Base-by-base conservation (phyloP, 1,140 invertebrate genomes). In the Argopecten irradians region DNA sequence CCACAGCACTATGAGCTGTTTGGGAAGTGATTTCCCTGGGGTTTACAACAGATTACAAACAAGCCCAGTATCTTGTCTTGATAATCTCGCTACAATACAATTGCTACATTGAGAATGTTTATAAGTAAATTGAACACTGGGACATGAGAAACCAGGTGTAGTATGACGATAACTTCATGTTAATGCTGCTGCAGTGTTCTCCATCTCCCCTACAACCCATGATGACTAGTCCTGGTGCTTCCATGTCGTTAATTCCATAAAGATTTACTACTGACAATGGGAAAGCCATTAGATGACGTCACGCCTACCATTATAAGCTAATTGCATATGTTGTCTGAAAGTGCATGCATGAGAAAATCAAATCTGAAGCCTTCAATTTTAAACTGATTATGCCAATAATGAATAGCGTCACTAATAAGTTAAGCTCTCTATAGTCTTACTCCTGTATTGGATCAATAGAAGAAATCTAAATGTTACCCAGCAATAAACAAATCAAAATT, bases 201-300 rank as follows among this genome's bases (percentile, higher is more conserved):
- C 16, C 55, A 28, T 7, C 55, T 71, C 22, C 55, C 28, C 7
- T 28, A 71, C 5, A 28, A 46, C 19, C n/a, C n/a, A n/a, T n/a
- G n/a, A 46, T 19, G 43, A n/a, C 55, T 28, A 55, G 55, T n/a
- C 55, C 16, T 71, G 22, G 55, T 71, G 55, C 55, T 71, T 71
- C 55, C 55, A 71, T n/a, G n/a, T 11, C 0, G 22, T n/a, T 71
- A 71, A 71, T 71, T n/a, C n/a, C n/a, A 71, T 71, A 13, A 71
- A 71, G 28, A 71, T 71, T 71, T 71, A 71, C 28, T 71, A 28
- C 22, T n/a, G 28, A 71, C 55, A 71, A 71, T 71, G n/a, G 5
- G n/a, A 71, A 71, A 71, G 22, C 55, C 55, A 71, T 71, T n/a
- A 71, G 55, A 71, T 71, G 55, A 71, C 55, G 55, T 71, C 55